Conservation (phyloP, 2,113 vertebrate species). For the Thryonomys swinderianus region DNA sequence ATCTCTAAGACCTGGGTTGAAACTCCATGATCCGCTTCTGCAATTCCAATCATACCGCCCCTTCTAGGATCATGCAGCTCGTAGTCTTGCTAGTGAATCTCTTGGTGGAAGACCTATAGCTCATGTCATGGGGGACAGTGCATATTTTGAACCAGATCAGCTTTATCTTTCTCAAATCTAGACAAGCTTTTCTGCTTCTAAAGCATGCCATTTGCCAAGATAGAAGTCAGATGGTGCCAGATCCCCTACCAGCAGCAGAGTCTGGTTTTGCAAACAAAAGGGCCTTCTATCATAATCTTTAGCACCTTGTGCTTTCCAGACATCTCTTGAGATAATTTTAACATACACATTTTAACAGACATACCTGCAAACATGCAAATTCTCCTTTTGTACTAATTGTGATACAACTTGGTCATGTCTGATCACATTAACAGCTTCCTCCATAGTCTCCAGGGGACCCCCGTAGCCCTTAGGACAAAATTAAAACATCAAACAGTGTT, state of each 20-base stretch:
- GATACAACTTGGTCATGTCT: neutral
- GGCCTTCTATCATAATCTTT: neutral
- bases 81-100: neutral
- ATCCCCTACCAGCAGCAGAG: neutral
- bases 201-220: neutral
- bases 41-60: neutral
- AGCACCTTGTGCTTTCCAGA: constrained; percentile 38
- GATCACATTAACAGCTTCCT: neutral
- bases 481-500: neutral
- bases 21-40: neutral
- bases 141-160: constrained; percentile 19
- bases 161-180: neutral
- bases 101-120: neutral
- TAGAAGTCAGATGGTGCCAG: neutral
- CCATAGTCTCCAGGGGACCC: neutral
- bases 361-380: neutral
- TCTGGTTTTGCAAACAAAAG: neutral
- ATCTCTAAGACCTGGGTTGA: neutral
- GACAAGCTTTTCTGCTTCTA: neutral
- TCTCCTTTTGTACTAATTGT: neutral
- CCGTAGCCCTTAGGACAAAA: neutral
- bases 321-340: constrained; percentile 44
- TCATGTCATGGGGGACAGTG: neutral
- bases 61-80: no score
- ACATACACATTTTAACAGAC: neutral